These are phyloP conservation scores for Moxostoma hubbsi DNA, from an alignment of 2,797 vertebrate genomes.

Conservation along the genomic window DNA sequence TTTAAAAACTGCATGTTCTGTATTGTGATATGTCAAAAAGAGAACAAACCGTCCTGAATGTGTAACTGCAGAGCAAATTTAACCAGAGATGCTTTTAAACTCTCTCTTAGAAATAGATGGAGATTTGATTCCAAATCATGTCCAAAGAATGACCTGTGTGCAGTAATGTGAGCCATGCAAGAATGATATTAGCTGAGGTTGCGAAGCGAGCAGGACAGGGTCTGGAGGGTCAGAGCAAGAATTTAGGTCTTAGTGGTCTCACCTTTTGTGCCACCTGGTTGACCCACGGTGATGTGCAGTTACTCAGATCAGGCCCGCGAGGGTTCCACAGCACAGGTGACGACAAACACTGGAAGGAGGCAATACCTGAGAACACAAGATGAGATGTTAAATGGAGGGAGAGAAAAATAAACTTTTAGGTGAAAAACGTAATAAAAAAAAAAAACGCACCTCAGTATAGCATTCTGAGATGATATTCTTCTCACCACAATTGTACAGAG, in stretches of 20 bases:
- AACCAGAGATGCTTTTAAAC: conserved; percentile 18
- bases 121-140: conserved; percentile 38
- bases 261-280: conserved; percentile 97
- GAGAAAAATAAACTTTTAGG: neutral
- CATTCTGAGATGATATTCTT: no score
- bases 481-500: no score
- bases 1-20: neutral
- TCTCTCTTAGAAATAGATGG: conserved; percentile 1
- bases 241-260: conserved; percentile 60
- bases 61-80: neutral
- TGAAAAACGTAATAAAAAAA: no score
- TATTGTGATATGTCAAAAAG: neutral
- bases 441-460: no score
- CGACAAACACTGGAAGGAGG: conserved; percentile 89
- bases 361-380: conserved; percentile 81
- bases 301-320: conserved; percentile 93
- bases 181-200: conserved; percentile 61
- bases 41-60: neutral
- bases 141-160: conserved; percentile 30
- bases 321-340: conserved; percentile 89
- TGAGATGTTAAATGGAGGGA: conserved; percentile 15
- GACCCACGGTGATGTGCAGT: conserved; percentile 97
- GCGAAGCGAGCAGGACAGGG: conserved; percentile 52
- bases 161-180: conserved; percentile 56
- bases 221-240: conserved; percentile 40